These are phyloP conservation scores for Macrostomum lignano DNA, from an alignment of 1,140 invertebrate genomes.

Conservation along the genomic window DNA sequence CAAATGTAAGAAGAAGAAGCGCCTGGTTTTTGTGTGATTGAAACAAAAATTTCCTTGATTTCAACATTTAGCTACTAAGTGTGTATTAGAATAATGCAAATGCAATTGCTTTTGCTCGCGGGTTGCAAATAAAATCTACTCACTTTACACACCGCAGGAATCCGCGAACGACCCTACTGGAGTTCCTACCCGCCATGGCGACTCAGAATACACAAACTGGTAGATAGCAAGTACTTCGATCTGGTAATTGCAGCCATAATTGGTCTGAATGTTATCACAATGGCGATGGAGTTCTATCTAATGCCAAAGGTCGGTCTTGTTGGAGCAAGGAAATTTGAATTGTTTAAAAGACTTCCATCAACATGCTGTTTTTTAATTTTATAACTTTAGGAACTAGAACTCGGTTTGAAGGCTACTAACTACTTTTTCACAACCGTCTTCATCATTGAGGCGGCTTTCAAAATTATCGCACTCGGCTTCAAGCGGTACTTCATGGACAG, in stretches of 20 bases:
- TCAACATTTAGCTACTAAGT: too few species aligned
- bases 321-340: neutral
- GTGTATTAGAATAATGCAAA: too few species aligned
- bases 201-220: slow-evolving; percentile 73
- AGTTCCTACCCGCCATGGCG: slow-evolving; percentile 56
- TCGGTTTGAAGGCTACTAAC: slow-evolving; percentile 86
- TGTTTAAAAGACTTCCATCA: neutral
- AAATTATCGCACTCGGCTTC: slow-evolving; percentile 66
- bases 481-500: slow-evolving; percentile 75
- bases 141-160: too few species aligned
- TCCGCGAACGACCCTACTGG: slow-evolving; percentile 85
- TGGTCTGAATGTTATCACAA: slow-evolving; percentile 89
- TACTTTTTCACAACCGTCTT: slow-evolving; percentile 98
- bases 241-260: slow-evolving; percentile 92
- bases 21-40: too few species aligned
- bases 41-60: too few species aligned
- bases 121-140: too few species aligned
- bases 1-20: too few species aligned
- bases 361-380: slow-evolving; percentile 8
- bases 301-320: slow-evolving; percentile 48
- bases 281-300: slow-evolving; percentile 96
- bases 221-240: slow-evolving; percentile 96
- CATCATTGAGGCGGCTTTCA: slow-evolving; percentile 79
- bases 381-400: slow-evolving; percentile 43
- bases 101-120: too few species aligned